Evolutionary conservation across 2,797 vertebrate species (phyloP).

Genomic region (Parotocinclus haroldoi): DNA sequence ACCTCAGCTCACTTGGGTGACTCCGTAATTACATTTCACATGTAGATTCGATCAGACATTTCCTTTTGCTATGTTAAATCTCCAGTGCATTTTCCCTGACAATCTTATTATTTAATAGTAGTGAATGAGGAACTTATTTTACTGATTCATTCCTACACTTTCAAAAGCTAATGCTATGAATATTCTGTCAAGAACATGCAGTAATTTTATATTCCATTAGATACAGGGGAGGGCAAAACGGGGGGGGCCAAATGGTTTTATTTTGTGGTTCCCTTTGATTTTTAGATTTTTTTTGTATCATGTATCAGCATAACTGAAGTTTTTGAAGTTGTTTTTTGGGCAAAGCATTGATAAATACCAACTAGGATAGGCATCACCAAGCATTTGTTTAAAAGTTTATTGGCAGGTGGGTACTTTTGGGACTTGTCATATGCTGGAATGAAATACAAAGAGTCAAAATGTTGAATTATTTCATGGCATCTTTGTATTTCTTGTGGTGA

Average conservation of each 20-base stretch:
- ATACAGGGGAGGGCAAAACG: too few relatives aligned
- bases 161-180: too few relatives aligned
- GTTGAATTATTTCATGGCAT: conserved; percentile 20
- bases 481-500: conserved; percentile 26
- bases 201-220: too few relatives aligned
- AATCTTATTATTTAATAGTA: conserved; percentile 49
- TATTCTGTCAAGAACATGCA: too few relatives aligned
- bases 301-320: too few relatives aligned
- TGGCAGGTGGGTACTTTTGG: conserved; percentile 65
- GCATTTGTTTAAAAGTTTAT: conserved; percentile 67
- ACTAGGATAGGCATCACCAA: conserved; percentile 67
- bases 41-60: conserved; percentile 58
- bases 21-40: conserved; percentile 79
- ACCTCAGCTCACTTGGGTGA: conserved; percentile 56
- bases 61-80: conserved; percentile 37
- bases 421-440: conserved; percentile 69
- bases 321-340: conserved; percentile 12
- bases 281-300: too few relatives aligned
- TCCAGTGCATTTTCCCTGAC: conserved; percentile 34
- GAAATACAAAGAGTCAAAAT: conserved; percentile 64
- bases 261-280: too few relatives aligned
- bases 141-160: too few relatives aligned
- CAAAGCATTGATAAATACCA: conserved; percentile 46
- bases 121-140: conserved; percentile 21
- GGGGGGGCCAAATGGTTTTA: too few relatives aligned